phyloP scores from a whole-genome alignment of 2,888 invertebrate species.

The Lochmaea crataegi region DNA sequence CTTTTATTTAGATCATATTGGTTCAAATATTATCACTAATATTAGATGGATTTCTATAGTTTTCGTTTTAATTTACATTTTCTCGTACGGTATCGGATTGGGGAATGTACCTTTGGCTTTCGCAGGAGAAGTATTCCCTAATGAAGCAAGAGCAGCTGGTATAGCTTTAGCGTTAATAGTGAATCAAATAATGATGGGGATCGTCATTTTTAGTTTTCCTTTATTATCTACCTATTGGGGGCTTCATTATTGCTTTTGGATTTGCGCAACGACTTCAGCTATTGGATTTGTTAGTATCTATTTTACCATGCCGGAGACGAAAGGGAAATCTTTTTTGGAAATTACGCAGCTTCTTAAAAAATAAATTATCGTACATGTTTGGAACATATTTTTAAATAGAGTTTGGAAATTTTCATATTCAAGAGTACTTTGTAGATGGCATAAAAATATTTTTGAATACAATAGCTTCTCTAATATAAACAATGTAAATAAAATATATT shows the following conservation, averaged over 20 bases:
- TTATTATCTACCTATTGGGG: conserved; percentile 31
- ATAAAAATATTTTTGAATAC: too few species aligned
- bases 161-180: conserved; percentile 34
- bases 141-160: conserved; percentile 78
- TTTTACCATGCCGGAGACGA: conserved; percentile 45
- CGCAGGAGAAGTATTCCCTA: conserved; percentile 83
- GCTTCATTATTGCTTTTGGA: conserved; percentile 39
- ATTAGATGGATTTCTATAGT: conserved; percentile 77
- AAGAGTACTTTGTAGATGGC: too few species aligned
- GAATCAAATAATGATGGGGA: conserved; percentile 36
- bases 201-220: conserved; percentile 44
- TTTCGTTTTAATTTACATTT: conserved; percentile 76
- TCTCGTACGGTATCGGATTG: conserved; percentile 75
- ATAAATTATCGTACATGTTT: neutral
- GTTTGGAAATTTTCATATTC: too few species aligned
- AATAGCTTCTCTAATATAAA: too few species aligned
- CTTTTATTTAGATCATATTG: conserved; percentile 69
- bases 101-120: conserved; percentile 85
- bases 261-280: conserved; percentile 35
- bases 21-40: conserved; percentile 47
- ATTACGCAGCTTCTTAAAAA: conserved; percentile 37
- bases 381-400: too few species aligned
- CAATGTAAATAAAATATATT: too few species aligned
- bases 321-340: conserved; percentile 44
- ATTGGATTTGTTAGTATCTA: conserved; percentile 37